Percentiles rank a stretch among this genome's conserved stretches.
These are phyloP conservation scores for Orchestia grillus DNA, from an alignment of 1,140 invertebrate species.

Conservation along the genomic window DNA sequence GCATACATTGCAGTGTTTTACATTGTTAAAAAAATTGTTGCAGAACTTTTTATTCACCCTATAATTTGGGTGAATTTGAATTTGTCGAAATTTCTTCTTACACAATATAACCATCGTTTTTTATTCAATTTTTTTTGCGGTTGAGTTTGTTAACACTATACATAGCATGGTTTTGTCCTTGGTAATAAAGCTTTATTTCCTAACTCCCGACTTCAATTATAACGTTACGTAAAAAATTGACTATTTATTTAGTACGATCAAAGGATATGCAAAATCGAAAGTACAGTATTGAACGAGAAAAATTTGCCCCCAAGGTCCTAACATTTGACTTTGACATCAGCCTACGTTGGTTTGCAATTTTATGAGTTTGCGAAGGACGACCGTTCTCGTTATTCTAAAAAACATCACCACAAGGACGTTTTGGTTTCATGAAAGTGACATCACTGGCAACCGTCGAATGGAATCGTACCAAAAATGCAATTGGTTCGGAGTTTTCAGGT, in stretches of 20 bases:
- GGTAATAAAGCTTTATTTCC: too few species aligned
- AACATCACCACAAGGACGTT: neutral
- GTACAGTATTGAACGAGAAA: neutral
- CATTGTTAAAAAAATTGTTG: too few species aligned
- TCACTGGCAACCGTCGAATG: neutral
- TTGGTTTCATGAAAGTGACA: neutral
- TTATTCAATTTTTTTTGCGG: too few species aligned
- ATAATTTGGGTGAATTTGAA: too few species aligned
- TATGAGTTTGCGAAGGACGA: neutral
- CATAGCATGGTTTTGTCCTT: too few species aligned
- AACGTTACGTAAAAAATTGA: neutral
- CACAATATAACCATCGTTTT: too few species aligned
- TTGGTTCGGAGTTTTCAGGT: neutral
- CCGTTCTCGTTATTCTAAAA: neutral
- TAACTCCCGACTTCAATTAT: neutral
- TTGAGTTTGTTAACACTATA: too few species aligned
- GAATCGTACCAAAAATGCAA: slow-evolving; percentile 32
- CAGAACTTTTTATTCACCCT: too few species aligned
- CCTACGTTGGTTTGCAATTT: neutral
- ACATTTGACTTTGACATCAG: neutral
- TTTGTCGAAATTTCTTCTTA: too few species aligned
- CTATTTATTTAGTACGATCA: neutral
- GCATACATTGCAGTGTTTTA: too few species aligned
- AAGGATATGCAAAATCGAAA: neutral
- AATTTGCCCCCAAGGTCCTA: neutral